Evolutionary conservation across 2,797 vertebrate species (phyloP).

Genomic region (Ctenopoma multispine): DNA sequence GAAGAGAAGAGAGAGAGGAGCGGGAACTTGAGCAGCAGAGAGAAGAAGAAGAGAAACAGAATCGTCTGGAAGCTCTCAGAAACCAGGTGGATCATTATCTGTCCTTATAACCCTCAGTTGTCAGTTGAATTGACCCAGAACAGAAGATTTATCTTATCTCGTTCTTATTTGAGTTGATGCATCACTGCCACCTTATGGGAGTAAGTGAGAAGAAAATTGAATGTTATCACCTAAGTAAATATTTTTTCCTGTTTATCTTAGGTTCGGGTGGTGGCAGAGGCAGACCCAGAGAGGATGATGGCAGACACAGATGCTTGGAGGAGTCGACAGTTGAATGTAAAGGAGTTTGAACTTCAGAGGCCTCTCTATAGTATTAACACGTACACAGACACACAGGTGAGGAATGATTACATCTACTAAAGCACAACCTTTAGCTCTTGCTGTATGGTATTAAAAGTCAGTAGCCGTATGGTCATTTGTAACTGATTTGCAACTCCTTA

Average conservation of each 20-base stretch:
- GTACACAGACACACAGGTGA: constrained; percentile 92
- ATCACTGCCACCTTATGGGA: constrained; percentile 77
- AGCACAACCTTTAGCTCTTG: constrained; percentile 30
- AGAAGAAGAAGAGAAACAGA: constrained; percentile 79
- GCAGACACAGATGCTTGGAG: constrained; percentile 88
- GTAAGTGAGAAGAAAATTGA: constrained; percentile 20
- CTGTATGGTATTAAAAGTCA: constrained; percentile 17
- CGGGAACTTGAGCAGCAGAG: constrained; percentile 74
- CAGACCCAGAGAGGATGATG: constrained; percentile 91
- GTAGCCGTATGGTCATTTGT: constrained; percentile 4
- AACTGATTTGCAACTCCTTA: constrained; percentile 6
- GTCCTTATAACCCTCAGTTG: constrained; percentile 34
- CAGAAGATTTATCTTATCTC: constrained; percentile 4
- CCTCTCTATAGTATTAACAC: constrained; percentile 92
- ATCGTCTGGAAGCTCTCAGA: constrained; percentile 85
- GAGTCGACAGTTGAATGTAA: constrained; percentile 76
- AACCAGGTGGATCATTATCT: constrained; percentile 86
- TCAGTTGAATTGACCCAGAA: constrained; percentile 36
- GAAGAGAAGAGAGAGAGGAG: constrained; percentile 80
- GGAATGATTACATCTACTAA: constrained; percentile 11
- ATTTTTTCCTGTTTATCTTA: constrained; percentile 58
- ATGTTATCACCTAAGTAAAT: constrained; percentile 7
- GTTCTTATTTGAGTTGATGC: constrained; percentile 35
- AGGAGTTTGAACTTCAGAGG: constrained; percentile 86
- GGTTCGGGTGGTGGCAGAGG: constrained; percentile 86